These are phyloP conservation scores for Fistularia tabacaria DNA, from an alignment of 2,797 vertebrate genomes.

Conservation along the genomic window DNA sequence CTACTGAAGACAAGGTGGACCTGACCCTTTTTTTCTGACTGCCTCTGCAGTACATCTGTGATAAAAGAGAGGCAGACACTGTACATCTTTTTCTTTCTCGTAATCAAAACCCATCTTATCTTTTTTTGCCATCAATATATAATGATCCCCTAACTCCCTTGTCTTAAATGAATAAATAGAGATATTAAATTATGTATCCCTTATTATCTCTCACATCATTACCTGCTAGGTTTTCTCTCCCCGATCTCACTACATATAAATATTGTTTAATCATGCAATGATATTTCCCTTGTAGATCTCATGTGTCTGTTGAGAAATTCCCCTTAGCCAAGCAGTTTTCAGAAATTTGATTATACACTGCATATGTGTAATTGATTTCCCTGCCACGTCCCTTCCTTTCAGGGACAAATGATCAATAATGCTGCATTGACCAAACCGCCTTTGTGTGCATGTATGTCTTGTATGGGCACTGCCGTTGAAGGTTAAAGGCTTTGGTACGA, in stretches of 20 bases:
- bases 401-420: constrained; percentile 70
- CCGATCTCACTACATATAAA: constrained; percentile 14
- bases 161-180: constrained; percentile 50
- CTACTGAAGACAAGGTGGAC: constrained; percentile 1
- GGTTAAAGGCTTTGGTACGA: constrained; percentile 37
- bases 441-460: constrained; percentile 22
- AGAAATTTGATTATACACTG: constrained; percentile 65
- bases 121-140: constrained; percentile 37
- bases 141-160: constrained; percentile 27
- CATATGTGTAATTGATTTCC: constrained; percentile 70
- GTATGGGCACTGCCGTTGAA: constrained; percentile 41
- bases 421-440: constrained; percentile 53
- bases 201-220: constrained; percentile 41
- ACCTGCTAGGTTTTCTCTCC: constrained; percentile 12
- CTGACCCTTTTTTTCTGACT: constrained; percentile 15
- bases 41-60: constrained; percentile 2
- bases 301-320: constrained; percentile 46
- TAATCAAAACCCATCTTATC: constrained; percentile 35
- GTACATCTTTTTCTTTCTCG: constrained; percentile 10
- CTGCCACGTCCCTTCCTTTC: constrained; percentile 64
- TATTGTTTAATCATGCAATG: constrained; percentile 34
- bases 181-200: constrained; percentile 57
- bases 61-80: constrained; percentile 4
- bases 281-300: constrained; percentile 38
- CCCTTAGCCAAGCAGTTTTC: constrained; percentile 57